phyloP scores from a whole-genome alignment of 2,888 invertebrate genomes.

The Mellilla xanthometata region DNA sequence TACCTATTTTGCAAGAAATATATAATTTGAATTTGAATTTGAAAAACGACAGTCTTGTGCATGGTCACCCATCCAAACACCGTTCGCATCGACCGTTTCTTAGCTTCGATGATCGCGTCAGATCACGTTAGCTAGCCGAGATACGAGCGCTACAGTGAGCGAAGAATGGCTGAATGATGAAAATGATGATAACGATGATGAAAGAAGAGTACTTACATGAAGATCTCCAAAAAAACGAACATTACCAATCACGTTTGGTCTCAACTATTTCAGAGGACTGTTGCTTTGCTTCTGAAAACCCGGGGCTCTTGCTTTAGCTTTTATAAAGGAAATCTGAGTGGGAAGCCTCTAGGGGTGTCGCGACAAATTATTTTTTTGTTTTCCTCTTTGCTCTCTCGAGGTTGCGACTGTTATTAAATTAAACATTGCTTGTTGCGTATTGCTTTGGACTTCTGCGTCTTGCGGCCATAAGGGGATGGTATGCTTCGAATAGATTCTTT shows the following conservation, averaged over 20 bases:
- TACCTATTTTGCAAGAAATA: too few species aligned
- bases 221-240: too few species aligned
- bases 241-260: neutral
- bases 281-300: slow-evolving; percentile 40
- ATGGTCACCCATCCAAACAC: too few species aligned
- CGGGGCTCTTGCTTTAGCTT: slow-evolving; percentile 38
- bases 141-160: too few species aligned
- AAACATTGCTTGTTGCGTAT: slow-evolving; percentile 66
- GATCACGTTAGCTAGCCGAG: too few species aligned
- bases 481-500: too few species aligned
- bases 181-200: neutral
- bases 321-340: slow-evolving; percentile 57
- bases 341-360: slow-evolving; percentile 64
- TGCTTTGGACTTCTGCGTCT: slow-evolving; percentile 54
- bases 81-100: too few species aligned
- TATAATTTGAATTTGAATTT: too few species aligned
- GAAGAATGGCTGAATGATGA: too few species aligned
- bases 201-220: slow-evolving; percentile 11
- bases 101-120: too few species aligned
- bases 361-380: slow-evolving; percentile 55
- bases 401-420: slow-evolving; percentile 75
- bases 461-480: slow-evolving; percentile 41
- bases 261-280: slow-evolving; percentile 21
- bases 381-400: slow-evolving; percentile 44
- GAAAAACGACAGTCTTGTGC: too few species aligned